Evolutionary conservation across 2,797 vertebrate genomes (phyloP), one percentile per base, ranked within the genome.

Genomic region (Coregonus sp.): DNA sequence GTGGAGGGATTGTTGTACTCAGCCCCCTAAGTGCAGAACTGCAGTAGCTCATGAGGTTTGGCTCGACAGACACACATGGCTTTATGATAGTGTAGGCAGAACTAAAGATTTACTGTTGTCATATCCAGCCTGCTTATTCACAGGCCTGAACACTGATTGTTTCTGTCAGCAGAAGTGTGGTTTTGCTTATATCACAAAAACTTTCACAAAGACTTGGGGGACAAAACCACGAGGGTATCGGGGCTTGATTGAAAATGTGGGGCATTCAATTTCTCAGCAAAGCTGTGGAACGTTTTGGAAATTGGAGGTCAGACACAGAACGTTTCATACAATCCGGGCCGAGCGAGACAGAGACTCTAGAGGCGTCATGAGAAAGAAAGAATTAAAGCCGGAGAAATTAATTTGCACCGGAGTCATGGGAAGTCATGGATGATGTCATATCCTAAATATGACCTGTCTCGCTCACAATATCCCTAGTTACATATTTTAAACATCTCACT

Each of bases 381-480:
- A 82, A 85, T 90, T 86, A 87, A 83, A 79, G 75, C 76, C 40
- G 75, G 61, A 85, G 81, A 82, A 86, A 84, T 82, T 80, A 15
- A 73, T 85, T 82, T 75, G 82, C 80, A 33, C 67, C 71, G 25
- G 66, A 84, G 75, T 82, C 77, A 73, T 47, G n/a, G 50, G 63
- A 54, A 82, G 77, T 85, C 80, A 72, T 52, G 25, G 59, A 75
- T 71, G 80, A 76, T 78, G 69, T 78, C 71, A 75, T 35, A 47
- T 47, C 9, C 40, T 47, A 47, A 47, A 12, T 47, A 18, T 56
- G 18, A n/a, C 50, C 51, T 71, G 40, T 71, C 69, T 50, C 7
- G n/a, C 69, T 51, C 14, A 68, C 71, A 76, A 77, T 79, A 79
- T 74, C 47, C 54, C 11, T 74, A n/a, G 74, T 81, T 82, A 80